Conservation (phyloP, 2,113 vertebrate genomes). For the Polyodon spathula region DNA sequence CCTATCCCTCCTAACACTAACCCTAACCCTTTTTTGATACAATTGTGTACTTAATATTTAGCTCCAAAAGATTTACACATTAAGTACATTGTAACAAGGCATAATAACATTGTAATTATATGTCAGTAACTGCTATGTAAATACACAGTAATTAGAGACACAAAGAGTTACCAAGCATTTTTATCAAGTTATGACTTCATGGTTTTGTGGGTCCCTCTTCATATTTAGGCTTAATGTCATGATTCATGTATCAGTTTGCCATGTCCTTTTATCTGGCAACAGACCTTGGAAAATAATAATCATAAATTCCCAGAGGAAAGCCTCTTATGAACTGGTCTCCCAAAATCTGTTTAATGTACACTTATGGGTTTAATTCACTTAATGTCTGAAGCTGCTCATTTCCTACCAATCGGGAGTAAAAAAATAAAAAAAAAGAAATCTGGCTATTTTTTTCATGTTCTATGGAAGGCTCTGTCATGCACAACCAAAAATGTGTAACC, state of each 20-base stretch:
- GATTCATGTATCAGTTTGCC: not conserved
- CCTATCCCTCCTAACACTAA: too few species aligned
- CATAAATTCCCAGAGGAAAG: not conserved
- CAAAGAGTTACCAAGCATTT: not conserved
- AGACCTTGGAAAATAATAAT: not conserved
- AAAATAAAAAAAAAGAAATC: not conserved
- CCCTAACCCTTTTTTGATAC: too few species aligned
- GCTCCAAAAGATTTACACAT: too few species aligned
- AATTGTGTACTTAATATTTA: too few species aligned
- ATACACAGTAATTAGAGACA: too few species aligned
- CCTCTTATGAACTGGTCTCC: not conserved
- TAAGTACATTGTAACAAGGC: too few species aligned
- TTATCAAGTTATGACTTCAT: not conserved
- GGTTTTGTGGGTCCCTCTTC: not conserved
- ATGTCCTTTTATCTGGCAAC: slow-evolving; percentile 2
- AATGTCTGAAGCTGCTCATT: not conserved
- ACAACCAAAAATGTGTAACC: not conserved
- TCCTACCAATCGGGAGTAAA: not conserved
- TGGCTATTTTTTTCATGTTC: too few species aligned
- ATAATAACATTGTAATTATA: too few species aligned
- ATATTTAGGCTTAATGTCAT: slow-evolving; percentile 1
- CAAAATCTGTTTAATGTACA: not conserved
- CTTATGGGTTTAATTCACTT: not conserved
- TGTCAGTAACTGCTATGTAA: too few species aligned
- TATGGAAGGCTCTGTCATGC: too few species aligned